Base-by-base conservation (phyloP, 2,888 invertebrate genomes). In the Dioctria rufipes region DNA sequence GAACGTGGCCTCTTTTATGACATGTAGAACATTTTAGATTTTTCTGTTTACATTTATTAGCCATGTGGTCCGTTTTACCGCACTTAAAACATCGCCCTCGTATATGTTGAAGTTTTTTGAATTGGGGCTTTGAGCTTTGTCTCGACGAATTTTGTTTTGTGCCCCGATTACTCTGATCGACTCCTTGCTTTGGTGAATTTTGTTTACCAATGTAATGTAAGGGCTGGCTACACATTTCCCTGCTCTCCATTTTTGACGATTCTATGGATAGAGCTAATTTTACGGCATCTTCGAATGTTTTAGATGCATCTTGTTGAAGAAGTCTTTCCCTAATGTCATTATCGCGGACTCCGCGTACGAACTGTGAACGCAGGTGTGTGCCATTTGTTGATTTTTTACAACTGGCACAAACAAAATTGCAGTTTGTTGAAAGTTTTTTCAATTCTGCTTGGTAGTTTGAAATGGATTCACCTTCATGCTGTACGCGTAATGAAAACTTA, bases 1-100 rank as follows among this genome's bases (percentile, higher is more conserved):
- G 40, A 5, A 73, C 39, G 6, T 73, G 71, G 2, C 40, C 71
- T 25, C n/a, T 73, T 40, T 40, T 73, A 4, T 69, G 43, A 42
- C 71, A 73, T 37, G 4, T 73, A 9, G 25, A 3, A 39, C 58
- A 73, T 39, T 54, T 73, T 5, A 54, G n/a, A 9, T 73, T 54
- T 54, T 73, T 73, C 11, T 51, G 46, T 73, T 73, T 58, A 5
- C 71, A 73, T n/a, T 58, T 3, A n/a, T 73, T 58, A 5, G 71
- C 58, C 11, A 73, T 51, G n/a, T 73, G 71, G n/a, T 73, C 39
- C 6, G 2, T 8, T 58, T 51, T 51, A 6, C 58, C 58, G 39
- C 71, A 73, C 39, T 40, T 51, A 8, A 40, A 73, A 54, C 71
- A 73, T n/a, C 25, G 61, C 25, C 61, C 61, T 61, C 61, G 61